These are phyloP conservation scores for Urophycis tenuis DNA, from an alignment of 2,797 vertebrate genomes.

Conservation along the genomic window DNA sequence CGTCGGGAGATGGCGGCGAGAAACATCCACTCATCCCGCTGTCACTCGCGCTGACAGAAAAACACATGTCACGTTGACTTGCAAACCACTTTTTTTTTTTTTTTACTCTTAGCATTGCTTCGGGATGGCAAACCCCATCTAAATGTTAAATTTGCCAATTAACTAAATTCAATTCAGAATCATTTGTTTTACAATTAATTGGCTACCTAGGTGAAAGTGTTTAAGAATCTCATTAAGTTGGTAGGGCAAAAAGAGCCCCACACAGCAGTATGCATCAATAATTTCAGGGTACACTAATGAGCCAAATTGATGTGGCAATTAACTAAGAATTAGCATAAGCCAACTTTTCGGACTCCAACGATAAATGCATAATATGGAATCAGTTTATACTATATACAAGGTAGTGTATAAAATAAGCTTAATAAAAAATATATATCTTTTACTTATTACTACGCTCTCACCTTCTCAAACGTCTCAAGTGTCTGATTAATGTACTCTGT, in stretches of 20 bases:
- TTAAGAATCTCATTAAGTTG: not conserved
- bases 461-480: not conserved
- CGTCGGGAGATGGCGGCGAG: no score
- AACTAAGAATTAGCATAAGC: not conserved
- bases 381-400: not conserved
- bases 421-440: no score
- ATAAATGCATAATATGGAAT: not conserved
- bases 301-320: not conserved
- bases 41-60: no score
- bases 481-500: not conserved
- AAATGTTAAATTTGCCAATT: not conserved
- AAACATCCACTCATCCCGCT: no score
- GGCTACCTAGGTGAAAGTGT: slow-evolving; percentile 2
- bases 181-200: not conserved
- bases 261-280: slow-evolving; percentile 2
- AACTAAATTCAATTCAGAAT: not conserved
- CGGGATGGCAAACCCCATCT: not conserved
- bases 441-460: not conserved
- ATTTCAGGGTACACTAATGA: slow-evolving; percentile 2
- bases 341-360: not conserved
- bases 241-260: not conserved
- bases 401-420: not conserved
- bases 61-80: not conserved
- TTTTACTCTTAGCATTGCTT: not conserved
- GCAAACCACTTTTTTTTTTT: not conserved